Evolutionary conservation across 2,888 invertebrate species (phyloP), one percentile per base, ranked within the genome.

Genomic region (Bellardia bayeri): DNA sequence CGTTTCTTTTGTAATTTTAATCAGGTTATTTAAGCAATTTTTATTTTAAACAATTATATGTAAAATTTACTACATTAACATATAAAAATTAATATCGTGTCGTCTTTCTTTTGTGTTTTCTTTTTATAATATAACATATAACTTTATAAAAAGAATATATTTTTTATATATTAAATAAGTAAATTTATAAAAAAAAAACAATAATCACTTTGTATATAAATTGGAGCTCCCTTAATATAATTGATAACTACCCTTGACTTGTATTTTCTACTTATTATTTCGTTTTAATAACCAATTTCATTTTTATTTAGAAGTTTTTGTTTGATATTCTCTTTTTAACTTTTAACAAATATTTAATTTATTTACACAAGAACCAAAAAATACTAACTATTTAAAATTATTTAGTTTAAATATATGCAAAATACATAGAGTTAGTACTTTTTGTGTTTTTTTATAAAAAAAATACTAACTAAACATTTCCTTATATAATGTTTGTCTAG

Each of bases 161-260:
- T 87, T 87, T 87, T 87, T 87, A 85, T 87, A 83, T 79, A 87
- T 82, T 74, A 78, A 83, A 64, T 58, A 86, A 86, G 68, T 58
- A 79, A 72, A 79, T 66, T 58, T 78, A 86, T 56, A 71, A 68
- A 42, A 68, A 64, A 23, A 56, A 58, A 23, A 58, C 14, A 68
- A 30, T 56, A 51, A 58, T 54, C 16, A 37, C 42, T 49, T 58
- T 87, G 81, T 84, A 81, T 72, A 87, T 87, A 84, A 76, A 76
- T 84, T 71, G n/a, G 78, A 84, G 76, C 81, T 87, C 81, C 83
- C 81, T 61, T 74, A 61, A 78, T 33, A 86, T 51, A 69, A 79
- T 11, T 63, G 30, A 37, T 49, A 75, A 7, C 14, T n/a, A 6
- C 14, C 16, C 16, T 23, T 42, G 14, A 45, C 23, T 83, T 45